Conservation (phyloP, 2,797 vertebrate species). For the Schizothorax lantsangensis region DNA sequence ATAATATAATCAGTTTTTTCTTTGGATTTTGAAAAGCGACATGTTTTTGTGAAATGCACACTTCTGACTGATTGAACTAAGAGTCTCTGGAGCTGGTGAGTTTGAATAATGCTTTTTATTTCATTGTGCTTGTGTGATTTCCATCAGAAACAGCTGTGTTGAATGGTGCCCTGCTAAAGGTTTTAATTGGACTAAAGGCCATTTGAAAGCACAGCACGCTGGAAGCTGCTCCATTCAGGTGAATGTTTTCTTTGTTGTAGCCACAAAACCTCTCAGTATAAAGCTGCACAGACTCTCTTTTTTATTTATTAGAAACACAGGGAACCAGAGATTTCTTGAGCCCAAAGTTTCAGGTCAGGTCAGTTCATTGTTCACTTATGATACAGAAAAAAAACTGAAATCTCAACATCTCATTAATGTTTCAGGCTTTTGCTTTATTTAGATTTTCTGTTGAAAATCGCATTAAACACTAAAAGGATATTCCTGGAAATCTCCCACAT, state of each 20-base stretch:
- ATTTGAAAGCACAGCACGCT: constrained; percentile 8
- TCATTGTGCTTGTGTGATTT: constrained; percentile 3
- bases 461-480: background rate
- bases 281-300: background rate
- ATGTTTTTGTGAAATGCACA: background rate
- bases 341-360: background rate
- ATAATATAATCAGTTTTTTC: background rate
- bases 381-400: background rate
- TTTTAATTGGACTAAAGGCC: background rate
- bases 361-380: background rate
- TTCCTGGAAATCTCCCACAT: background rate
- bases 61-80: background rate
- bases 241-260: constrained; percentile 1
- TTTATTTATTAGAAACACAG: background rate
- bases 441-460: background rate
- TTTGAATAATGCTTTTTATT: background rate
- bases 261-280: background rate
- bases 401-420: background rate
- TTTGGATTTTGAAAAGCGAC: background rate
- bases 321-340: background rate
- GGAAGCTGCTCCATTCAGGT: background rate
- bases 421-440: background rate
- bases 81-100: background rate
- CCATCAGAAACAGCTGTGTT: background rate
- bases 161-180: background rate